Base-by-base conservation (phyloP, 2,113 vertebrate genomes). In the Passer montanus region DNA sequence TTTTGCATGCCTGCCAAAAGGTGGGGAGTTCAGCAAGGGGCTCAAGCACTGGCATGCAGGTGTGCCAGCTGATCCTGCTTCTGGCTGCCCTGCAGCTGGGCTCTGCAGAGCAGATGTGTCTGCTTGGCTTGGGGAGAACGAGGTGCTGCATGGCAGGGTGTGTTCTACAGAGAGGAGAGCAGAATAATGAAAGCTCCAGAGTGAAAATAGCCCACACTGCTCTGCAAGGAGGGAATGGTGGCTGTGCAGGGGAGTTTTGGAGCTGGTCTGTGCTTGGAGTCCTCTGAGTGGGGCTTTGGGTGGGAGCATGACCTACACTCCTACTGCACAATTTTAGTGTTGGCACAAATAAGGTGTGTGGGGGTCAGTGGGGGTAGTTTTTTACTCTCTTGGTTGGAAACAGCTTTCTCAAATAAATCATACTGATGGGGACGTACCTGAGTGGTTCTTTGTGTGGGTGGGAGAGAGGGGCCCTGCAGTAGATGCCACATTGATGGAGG, bases 91-190 rank as follows among this genome's bases (percentile, higher is more conserved):
- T 46, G 67, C 47, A 50, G 44, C 1, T 69, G 64, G 60, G 43
- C 59, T 59, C 4, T 11, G 2, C 28, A 11, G 58, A 31, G 53
- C 70, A 82, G 60, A 31, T 41, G 37, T 66, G 59, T 13, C 84
- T 0, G 0, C 47, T 35, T 33, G 24, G 19, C 39, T 8, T 41
- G 67, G 70, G 27, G 31, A 66, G 64, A 22, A 49, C 3, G 8
- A 62, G 37, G 6, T 64, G 33, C 69, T 72, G 15, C 11, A 5
- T 24, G 30, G 55, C 4, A 13, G 39, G 52, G 11, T 4, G 13
- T 64, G 6, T 15, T 68, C 59, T 19, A 13, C 43, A 35, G 67
- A 64, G 44, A 31, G 60, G 11, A 4, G 31, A 28, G 55, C 44
- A 80, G 62, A 66, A 49, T n/a, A 68, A 33, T 63, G 58, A 37